A percentile compares a stretch with the other conserved stretches of the same genome.
phyloP scores from a whole-genome alignment of 2,888 invertebrate genomes.

The Icerya purchasi region DNA sequence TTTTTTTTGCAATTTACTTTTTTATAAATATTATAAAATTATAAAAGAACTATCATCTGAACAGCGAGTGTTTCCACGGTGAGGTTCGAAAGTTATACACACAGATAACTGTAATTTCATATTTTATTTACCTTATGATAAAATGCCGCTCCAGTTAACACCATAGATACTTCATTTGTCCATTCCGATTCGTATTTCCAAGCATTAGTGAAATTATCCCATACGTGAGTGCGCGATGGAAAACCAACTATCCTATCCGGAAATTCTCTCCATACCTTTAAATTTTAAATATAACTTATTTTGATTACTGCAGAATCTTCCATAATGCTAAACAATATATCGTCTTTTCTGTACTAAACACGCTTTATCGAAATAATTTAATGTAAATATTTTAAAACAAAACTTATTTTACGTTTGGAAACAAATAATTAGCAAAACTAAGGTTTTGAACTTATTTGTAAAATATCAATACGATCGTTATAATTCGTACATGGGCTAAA shows the following conservation, averaged over 20 bases:
- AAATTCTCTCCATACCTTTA: conserved; percentile 89
- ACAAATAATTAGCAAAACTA: not conserved
- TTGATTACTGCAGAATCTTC: not conserved
- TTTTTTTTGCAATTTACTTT: too few species aligned
- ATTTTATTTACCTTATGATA: conserved; percentile 53
- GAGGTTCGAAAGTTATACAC: too few species aligned
- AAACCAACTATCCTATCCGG: conserved; percentile 91
- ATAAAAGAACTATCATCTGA: too few species aligned
- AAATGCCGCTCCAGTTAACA: conserved; percentile 85
- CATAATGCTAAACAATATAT: too few species aligned
- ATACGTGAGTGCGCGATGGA: conserved; percentile 80
- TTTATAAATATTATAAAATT: too few species aligned
- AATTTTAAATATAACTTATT: not conserved
- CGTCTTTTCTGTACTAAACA: too few species aligned
- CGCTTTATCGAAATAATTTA: not conserved
- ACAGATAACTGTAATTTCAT: too few species aligned
- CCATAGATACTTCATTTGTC: conserved; percentile 93
- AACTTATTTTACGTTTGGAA: not conserved
- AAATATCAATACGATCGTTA: not conserved
- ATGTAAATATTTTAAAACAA: not conserved
- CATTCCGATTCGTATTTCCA: conserved; percentile 95
- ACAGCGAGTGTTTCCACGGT: too few species aligned
- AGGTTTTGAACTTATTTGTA: not conserved
- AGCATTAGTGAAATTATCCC: conserved; percentile 64
- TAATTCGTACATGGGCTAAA: not conserved